Evolutionary conservation across 2,888 invertebrate genomes (phyloP).

Genomic region (Agrochola macilenta): DNA sequence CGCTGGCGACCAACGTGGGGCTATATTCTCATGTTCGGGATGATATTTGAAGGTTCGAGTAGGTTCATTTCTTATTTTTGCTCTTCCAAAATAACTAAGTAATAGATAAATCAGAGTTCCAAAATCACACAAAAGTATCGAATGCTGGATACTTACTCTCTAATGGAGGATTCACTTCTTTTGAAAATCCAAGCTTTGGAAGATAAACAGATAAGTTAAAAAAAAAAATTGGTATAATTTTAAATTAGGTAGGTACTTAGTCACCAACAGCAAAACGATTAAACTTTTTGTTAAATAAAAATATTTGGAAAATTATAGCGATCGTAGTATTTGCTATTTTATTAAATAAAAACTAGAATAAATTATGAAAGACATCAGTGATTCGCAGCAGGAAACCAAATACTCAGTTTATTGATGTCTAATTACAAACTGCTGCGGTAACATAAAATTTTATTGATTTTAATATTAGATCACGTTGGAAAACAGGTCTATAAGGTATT

Average conservation of each 20-base stretch:
- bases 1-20: constrained; percentile 68
- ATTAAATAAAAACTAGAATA: constrained; percentile 40
- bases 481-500: constrained; percentile 55
- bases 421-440: constrained; percentile 51
- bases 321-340: constrained; percentile 26
- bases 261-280: not conserved
- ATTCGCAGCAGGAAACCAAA: constrained; percentile 60
- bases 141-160: not conserved
- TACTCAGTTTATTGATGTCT: constrained; percentile 47
- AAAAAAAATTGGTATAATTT: not conserved
- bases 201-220: no score
- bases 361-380: constrained; percentile 21
- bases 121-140: not conserved
- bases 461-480: constrained; percentile 49
- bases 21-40: constrained; percentile 61
- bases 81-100: not conserved
- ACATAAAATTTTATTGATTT: constrained; percentile 55
- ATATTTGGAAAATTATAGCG: not conserved
- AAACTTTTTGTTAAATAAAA: not conserved
- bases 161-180: no score
- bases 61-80: not conserved
- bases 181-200: not conserved
- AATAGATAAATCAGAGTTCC: no score
- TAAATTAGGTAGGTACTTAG: not conserved
- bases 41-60: constrained; percentile 5